phyloP scores from a whole-genome alignment of 2,888 invertebrate species.

The Oligia strigilis region DNA sequence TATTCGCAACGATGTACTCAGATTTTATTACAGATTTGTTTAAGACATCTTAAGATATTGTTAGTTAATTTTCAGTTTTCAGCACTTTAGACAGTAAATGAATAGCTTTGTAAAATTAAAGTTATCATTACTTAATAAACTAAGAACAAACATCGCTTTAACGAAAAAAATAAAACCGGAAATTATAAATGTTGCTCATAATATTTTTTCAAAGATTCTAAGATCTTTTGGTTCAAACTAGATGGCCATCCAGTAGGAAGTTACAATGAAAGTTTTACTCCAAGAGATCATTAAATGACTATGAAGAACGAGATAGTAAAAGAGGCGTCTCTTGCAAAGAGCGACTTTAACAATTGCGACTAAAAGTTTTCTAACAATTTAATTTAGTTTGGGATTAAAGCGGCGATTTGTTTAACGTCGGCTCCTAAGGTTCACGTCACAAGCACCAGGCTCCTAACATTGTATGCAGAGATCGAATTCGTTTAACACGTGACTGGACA shows the following conservation, averaged over 20 bases:
- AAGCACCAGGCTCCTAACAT: conserved; percentile 79
- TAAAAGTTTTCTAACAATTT: conserved; percentile 50
- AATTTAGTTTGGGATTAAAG: conserved; percentile 64
- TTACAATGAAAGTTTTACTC: conserved; percentile 41
- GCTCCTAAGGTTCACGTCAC: conserved; percentile 76
- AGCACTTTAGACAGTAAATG: not conserved
- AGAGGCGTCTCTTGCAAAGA: conserved; percentile 17
- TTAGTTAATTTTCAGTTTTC: not conserved
- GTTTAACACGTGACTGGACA: conserved; percentile 90
- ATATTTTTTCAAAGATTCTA: not conserved
- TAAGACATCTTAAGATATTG: conserved; percentile 9
- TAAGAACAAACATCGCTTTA: not conserved
- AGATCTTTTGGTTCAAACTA: conserved; percentile 6
- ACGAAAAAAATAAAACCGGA: not conserved
- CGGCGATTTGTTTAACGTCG: conserved; percentile 69
- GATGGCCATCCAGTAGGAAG: conserved; percentile 10
- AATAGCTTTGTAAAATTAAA: not conserved
- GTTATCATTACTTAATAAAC: not conserved
- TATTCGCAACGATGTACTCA: conserved; percentile 40
- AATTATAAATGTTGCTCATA: not conserved
- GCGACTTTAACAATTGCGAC: conserved; percentile 46
- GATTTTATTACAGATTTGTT: conserved; percentile 45
- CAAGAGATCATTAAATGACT: conserved; percentile 39
- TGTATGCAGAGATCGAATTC: conserved; percentile 87
- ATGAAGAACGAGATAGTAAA: conserved; percentile 40